Conservation (phyloP, 2,797 vertebrate genomes). For the Bryconaethiops microstoma region DNA sequence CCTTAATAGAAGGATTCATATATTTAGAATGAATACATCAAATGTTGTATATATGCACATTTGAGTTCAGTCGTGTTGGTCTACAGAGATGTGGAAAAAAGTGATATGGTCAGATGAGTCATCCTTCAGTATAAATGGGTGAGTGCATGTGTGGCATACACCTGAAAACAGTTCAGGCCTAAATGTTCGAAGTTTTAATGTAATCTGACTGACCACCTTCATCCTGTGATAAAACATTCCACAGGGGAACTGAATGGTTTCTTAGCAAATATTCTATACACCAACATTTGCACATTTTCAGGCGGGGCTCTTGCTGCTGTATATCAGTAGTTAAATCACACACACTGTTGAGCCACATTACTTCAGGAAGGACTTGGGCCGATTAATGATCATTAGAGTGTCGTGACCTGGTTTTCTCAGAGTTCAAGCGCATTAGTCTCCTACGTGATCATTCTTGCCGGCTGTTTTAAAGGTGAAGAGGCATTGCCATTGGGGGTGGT, state of each 20-base stretch:
- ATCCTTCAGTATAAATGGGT: too few species aligned
- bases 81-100: too few species aligned
- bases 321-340: slow-evolving; percentile 43
- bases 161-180: too few species aligned
- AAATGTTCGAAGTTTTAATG: too few species aligned
- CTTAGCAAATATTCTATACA: not conserved
- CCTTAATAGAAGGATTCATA: too few species aligned
- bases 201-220: too few species aligned
- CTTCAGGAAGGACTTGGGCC: slow-evolving; percentile 27
- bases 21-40: too few species aligned
- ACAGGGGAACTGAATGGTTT: too few species aligned
- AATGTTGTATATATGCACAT: not conserved
- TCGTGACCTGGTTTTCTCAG: slow-evolving; percentile 46
- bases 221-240: too few species aligned
- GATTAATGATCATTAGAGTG: slow-evolving; percentile 48
- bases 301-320: slow-evolving; percentile 40
- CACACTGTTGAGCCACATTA: slow-evolving; percentile 10
- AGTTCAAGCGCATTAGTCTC: slow-evolving; percentile 44
- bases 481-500: not conserved
- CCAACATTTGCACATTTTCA: slow-evolving; percentile 19
- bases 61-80: too few species aligned
- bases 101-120: too few species aligned
- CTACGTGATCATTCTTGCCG: slow-evolving; percentile 26
- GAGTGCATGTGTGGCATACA: too few species aligned
- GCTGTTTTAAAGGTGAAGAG: not conserved